Percentiles rank a stretch among this genome's conserved stretches.
Evolutionary conservation across 2,888 invertebrate species (phyloP).

Genomic region (Oscheius sp.): DNA sequence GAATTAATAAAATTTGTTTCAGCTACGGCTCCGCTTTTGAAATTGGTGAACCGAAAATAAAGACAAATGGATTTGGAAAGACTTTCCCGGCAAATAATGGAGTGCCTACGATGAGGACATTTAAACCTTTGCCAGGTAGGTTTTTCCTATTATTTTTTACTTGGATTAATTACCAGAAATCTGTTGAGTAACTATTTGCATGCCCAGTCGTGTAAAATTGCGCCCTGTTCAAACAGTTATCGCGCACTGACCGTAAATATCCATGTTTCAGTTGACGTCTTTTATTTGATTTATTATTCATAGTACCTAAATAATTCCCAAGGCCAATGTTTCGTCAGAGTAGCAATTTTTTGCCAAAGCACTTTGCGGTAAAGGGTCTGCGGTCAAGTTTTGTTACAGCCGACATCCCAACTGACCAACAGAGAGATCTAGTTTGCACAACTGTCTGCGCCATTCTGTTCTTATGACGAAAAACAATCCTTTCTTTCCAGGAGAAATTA

Average conservation of each 20-base stretch:
- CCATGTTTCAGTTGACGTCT: no score
- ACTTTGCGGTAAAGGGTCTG: no score
- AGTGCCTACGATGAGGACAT: conserved; percentile 48
- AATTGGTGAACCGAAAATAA: conserved; percentile 36
- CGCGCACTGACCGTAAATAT: no score
- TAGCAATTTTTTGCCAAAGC: no score
- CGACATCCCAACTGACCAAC: not conserved
- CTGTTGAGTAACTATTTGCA: no score
- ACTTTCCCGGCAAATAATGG: not conserved
- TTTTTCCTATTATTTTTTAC: not conserved
- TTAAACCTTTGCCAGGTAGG: conserved; percentile 45
- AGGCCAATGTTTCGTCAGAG: no score
- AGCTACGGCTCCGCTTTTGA: conserved; percentile 56
- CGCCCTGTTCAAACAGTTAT: no score
- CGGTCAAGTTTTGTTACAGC: no score
- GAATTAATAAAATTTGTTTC: conserved; percentile 31
- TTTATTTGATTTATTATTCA: no score
- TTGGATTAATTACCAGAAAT: no score
- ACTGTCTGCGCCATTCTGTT: not conserved
- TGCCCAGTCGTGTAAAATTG: no score
- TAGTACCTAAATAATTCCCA: no score
- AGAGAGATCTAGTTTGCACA: not conserved
- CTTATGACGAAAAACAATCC: not conserved
- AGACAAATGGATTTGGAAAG: not conserved
- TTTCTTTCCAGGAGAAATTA: conserved; percentile 20